Conservation (phyloP, 2,113 vertebrate genomes). For the Empidonax alnorum region DNA sequence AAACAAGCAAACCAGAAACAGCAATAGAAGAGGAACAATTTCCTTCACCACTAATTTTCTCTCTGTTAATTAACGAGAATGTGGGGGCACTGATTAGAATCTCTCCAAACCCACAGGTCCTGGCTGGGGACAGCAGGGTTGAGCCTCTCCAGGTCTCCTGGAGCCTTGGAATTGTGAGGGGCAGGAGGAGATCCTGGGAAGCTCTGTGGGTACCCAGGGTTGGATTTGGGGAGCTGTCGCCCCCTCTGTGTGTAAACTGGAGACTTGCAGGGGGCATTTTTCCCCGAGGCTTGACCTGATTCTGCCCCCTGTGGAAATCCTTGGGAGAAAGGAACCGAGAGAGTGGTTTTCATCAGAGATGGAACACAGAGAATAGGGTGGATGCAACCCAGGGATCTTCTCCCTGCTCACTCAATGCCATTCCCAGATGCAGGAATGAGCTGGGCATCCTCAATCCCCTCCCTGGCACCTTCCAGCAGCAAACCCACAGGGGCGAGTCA, state of each 20-base stretch:
- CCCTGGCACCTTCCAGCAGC: neutral
- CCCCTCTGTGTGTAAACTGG: rapidly evolving
- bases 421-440: rapidly evolving
- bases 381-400: neutral
- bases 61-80: neutral
- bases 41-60: constrained; percentile 27
- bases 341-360: neutral
- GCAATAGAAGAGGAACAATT: neutral
- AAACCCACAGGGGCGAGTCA: neutral
- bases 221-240: neutral
- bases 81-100: neutral
- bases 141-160: rapidly evolving
- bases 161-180: rapidly evolving
- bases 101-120: neutral
- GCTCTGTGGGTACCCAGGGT: rapidly evolving
- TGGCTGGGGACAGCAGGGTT: neutral
- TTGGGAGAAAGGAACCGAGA: neutral
- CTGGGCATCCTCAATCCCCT: neutral
- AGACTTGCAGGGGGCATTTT: neutral
- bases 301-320: neutral
- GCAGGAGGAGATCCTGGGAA: neutral
- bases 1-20: neutral
- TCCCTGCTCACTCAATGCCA: rapidly evolving
- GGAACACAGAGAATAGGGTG: rapidly evolving
- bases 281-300: neutral